These are phyloP conservation scores for Mongoloraphidia duomilia DNA, from an alignment of 2,888 invertebrate species.

Conservation along the genomic window DNA sequence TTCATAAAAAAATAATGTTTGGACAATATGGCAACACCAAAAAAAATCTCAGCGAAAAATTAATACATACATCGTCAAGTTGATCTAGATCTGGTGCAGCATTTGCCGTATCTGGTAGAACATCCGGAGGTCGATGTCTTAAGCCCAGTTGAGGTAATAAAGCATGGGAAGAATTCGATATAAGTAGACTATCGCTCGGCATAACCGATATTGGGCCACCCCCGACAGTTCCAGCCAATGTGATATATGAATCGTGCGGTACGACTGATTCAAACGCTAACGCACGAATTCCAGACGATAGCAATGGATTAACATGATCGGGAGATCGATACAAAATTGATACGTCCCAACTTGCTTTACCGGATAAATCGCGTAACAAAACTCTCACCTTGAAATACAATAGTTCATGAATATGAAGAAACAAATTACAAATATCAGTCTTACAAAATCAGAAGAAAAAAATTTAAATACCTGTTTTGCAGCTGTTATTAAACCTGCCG, in stretches of 20 bases:
- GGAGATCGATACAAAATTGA: conserved; percentile 77
- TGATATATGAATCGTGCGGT: background rate
- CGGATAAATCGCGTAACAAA: conserved; percentile 76
- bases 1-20: too few relatives aligned
- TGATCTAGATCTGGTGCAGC: conserved; percentile 82
- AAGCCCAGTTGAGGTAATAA: conserved; percentile 48
- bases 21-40: too few relatives aligned
- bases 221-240: background rate
- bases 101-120: conserved; percentile 68
- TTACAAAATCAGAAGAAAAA: conserved; percentile 17
- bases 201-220: background rate
- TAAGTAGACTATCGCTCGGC: conserved; percentile 4
- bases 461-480: conserved; percentile 49
- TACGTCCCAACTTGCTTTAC: conserved; percentile 94
- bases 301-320: conserved; percentile 17
- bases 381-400: conserved; percentile 45
- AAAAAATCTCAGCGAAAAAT: conserved; percentile 1
- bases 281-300: background rate
- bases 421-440: conserved; percentile 22
- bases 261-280: background rate
- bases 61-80: conserved; percentile 65
- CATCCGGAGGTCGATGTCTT: conserved; percentile 55
- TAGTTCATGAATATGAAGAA: background rate
- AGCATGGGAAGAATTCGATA: conserved; percentile 11
- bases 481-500: conserved; percentile 62